Evolutionary conservation across 1,140 invertebrate genomes (phyloP).

Genomic region (Solen grandis): DNA sequence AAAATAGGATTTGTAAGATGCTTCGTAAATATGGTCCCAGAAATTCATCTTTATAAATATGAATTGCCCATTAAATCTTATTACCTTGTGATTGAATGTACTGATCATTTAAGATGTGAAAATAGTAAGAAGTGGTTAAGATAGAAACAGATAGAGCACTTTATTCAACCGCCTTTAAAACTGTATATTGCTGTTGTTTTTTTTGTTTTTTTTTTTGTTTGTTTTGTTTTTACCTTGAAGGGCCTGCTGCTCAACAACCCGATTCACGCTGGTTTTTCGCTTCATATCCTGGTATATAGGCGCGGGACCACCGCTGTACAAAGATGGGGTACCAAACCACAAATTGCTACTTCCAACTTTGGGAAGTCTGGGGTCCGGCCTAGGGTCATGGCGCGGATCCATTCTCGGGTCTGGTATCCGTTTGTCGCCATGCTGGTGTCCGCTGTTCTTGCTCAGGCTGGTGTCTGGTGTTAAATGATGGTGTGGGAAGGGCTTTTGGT

Average conservation of each 20-base stretch:
- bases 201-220: no score
- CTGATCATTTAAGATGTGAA: no score
- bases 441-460: constrained; percentile 49
- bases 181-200: no score
- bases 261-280: background rate
- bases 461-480: constrained; percentile 49
- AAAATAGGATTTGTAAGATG: no score
- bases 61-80: no score
- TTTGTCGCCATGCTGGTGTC: constrained; percentile 7
- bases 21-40: no score
- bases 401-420: constrained; percentile 25
- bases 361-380: constrained; percentile 42
- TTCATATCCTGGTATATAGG: constrained; percentile 47
- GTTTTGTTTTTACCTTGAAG: no score
- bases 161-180: no score
- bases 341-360: constrained; percentile 47
- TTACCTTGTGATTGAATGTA: no score
- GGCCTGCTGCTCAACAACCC: background rate
- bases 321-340: constrained; percentile 47
- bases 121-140: no score
- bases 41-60: no score
- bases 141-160: no score
- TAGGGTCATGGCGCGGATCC: constrained; percentile 30
- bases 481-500: constrained; percentile 44
- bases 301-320: constrained; percentile 35